Evolutionary conservation across 2,888 invertebrate species (phyloP).

Genomic region (Netelia inedita): DNA sequence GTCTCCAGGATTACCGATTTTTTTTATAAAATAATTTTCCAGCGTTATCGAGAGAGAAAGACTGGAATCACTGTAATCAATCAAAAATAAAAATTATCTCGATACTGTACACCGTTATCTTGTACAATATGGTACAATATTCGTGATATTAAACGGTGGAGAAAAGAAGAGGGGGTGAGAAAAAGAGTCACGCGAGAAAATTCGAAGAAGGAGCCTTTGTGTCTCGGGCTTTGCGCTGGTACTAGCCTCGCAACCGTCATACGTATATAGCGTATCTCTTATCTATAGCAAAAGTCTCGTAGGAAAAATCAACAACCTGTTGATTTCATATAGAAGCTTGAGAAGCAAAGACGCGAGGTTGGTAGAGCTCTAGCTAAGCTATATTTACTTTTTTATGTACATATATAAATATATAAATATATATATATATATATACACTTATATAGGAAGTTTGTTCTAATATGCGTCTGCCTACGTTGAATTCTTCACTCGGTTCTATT

Average conservation of each 20-base stretch:
- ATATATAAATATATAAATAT: not conserved
- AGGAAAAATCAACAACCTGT: slow-evolving; percentile 72
- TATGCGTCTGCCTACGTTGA: slow-evolving; percentile 33
- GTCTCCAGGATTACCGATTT: not conserved
- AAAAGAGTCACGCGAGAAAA: slow-evolving; percentile 57
- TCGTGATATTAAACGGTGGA: slow-evolving; percentile 41
- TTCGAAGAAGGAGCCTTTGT: slow-evolving; percentile 32
- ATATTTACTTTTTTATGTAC: slow-evolving; percentile 8
- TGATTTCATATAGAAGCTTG: slow-evolving; percentile 65
- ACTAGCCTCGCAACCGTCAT: not conserved
- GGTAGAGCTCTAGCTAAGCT: not conserved
- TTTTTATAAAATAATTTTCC: not conserved
- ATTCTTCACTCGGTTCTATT: slow-evolving; percentile 31
- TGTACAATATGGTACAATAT: slow-evolving; percentile 22
- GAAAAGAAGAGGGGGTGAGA: slow-evolving; percentile 2
- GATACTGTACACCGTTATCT: slow-evolving; percentile 24
- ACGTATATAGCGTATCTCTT: slow-evolving; percentile 33
- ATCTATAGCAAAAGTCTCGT: slow-evolving; percentile 34
- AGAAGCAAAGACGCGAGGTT: slow-evolving; percentile 50
- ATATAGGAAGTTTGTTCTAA: slow-evolving; percentile 4
- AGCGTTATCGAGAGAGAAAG: too few species aligned
- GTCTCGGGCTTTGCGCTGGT: not conserved
- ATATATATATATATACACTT: too few species aligned
- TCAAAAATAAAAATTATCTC: slow-evolving; percentile 21
- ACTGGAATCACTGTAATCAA: not conserved